Conservation (phyloP, 2,797 vertebrate genomes). For the Eutrigla gurnardus region DNA sequence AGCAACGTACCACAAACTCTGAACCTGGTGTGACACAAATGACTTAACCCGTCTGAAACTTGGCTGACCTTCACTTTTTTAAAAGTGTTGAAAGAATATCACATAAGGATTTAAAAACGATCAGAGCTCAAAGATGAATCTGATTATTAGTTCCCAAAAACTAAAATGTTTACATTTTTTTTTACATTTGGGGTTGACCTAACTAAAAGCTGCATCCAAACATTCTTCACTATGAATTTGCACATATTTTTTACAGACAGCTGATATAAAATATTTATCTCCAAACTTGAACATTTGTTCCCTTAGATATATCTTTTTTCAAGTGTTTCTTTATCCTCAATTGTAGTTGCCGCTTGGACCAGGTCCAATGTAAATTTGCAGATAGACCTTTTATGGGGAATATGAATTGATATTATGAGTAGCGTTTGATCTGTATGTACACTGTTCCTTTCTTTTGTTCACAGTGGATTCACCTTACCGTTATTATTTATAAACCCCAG, state of each 20-base stretch:
- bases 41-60: neutral
- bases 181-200: neutral
- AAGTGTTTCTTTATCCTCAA: neutral
- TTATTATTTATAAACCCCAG: too few relatives aligned
- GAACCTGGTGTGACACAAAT: slow-evolving; percentile 33
- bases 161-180: neutral
- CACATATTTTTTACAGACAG: neutral
- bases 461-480: neutral
- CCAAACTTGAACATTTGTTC: neutral
- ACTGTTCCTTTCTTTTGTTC: slow-evolving; percentile 6
- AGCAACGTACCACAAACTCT: slow-evolving; percentile 46
- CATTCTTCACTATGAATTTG: neutral
- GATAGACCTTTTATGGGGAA: neutral
- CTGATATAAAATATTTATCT: neutral
- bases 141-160: neutral
- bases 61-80: slow-evolving; percentile 21
- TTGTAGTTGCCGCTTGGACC: slow-evolving; percentile 4
- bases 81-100: slow-evolving; percentile 12
- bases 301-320: neutral
- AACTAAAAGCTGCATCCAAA: neutral
- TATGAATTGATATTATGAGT: slow-evolving; percentile 1
- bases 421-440: neutral
- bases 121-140: neutral
- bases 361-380: neutral
- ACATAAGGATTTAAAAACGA: neutral